A percentile compares a stretch with the other conserved stretches of the same genome.
These are phyloP conservation scores for Candoia aspera DNA, from an alignment of 2,113 vertebrate genomes.

Conservation along the genomic window DNA sequence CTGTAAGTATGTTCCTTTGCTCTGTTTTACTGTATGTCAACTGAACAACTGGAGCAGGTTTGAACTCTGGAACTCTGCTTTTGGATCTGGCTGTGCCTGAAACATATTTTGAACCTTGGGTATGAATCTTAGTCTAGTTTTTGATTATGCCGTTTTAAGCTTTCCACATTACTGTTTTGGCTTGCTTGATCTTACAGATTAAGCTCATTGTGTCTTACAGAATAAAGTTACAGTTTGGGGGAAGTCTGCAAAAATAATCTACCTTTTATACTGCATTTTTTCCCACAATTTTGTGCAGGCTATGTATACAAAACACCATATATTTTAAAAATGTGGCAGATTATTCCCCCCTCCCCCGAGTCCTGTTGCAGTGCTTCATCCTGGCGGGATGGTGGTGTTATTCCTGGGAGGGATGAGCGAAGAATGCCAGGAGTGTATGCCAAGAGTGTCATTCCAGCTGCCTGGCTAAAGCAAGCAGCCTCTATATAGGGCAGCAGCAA, in stretches of 20 bases:
- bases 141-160: not conserved
- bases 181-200: not conserved
- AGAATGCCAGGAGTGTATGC: not conserved
- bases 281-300: not conserved
- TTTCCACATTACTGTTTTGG: not conserved
- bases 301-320: not conserved
- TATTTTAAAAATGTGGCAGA: not conserved
- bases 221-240: not conserved
- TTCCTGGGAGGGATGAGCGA: not conserved
- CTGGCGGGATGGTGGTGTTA: not conserved
- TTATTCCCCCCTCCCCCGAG: not conserved
- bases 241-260: not conserved
- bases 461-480: not conserved
- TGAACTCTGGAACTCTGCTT: not conserved
- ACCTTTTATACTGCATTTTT: not conserved
- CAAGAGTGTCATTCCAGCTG: not conserved
- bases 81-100: not conserved
- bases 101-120: not conserved
- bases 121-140: not conserved
- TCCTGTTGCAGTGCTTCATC: not conserved
- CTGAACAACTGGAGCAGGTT: not conserved
- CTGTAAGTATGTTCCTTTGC: constrained; percentile 72
- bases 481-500: not conserved
- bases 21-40: not conserved
- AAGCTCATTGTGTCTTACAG: not conserved